Evolutionary conservation across 2,113 vertebrate genomes (phyloP).

Genomic region (Crotalus horridus): DNA sequence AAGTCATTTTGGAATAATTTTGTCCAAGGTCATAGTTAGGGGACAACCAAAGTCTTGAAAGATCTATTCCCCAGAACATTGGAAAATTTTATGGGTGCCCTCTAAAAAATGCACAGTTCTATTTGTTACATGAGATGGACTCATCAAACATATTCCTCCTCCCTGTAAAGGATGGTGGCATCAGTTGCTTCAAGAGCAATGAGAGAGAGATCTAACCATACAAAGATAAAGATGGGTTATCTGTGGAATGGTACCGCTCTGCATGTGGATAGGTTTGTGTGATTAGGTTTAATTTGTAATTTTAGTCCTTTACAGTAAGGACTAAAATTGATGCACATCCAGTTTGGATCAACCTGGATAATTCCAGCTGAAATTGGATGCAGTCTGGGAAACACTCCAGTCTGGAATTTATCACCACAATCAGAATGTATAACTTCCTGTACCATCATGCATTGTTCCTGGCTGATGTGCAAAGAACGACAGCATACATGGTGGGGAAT

Average conservation of each 20-base stretch:
- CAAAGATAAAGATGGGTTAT: not conserved
- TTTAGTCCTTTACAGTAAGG: not conserved
- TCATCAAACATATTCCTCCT: not conserved
- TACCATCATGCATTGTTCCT: not conserved
- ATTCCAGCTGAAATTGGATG: not conserved
- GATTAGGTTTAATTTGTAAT: not conserved
- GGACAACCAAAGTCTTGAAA: not conserved
- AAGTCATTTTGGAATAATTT: not conserved
- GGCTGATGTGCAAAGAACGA: not conserved
- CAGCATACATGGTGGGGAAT: not conserved
- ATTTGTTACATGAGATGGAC: not conserved
- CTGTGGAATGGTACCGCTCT: not conserved
- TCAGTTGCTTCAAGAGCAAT: not conserved
- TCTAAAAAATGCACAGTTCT: not conserved
- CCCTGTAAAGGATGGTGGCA: not conserved
- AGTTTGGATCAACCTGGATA: not conserved
- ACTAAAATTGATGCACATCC: not conserved
- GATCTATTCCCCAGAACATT: not conserved
- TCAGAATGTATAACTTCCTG: not conserved
- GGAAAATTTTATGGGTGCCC: not conserved
- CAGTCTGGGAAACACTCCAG: not conserved
- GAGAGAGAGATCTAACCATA: not conserved
- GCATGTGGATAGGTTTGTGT: not conserved
- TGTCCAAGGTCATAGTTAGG: not conserved
- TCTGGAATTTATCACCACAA: not conserved